Evolutionary conservation across 1,140 invertebrate genomes (phyloP).

Genomic region (Archegozetes longisetosus): DNA sequence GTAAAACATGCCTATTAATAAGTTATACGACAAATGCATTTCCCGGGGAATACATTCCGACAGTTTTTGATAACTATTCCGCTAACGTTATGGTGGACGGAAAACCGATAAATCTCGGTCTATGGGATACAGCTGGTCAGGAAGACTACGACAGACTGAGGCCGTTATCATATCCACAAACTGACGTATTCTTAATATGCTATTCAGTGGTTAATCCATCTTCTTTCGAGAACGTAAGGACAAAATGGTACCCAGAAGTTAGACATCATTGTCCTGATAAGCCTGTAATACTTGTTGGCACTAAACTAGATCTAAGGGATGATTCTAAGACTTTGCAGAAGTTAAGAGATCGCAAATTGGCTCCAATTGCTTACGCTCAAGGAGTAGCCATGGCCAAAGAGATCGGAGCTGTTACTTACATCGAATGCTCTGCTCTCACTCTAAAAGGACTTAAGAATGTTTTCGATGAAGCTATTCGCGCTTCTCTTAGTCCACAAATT

Average conservation of each 20-base stretch:
- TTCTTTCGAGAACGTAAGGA: constrained; percentile 95
- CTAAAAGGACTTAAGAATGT: constrained; percentile 84
- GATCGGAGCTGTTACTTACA: constrained; percentile 78
- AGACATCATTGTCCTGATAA: constrained; percentile 41
- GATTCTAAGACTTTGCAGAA: constrained; percentile 43
- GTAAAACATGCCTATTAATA: constrained; percentile 97
- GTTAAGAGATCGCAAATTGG: constrained; percentile 9
- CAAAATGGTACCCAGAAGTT: constrained; percentile 78
- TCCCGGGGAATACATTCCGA: constrained; percentile 92
- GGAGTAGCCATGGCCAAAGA: constrained; percentile 97
- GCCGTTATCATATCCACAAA: constrained; percentile 96
- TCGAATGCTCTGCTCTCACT: constrained; percentile 90
- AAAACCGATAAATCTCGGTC: constrained; percentile 84
- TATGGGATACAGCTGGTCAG: constrained; percentile 83
- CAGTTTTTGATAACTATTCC: constrained; percentile 98
- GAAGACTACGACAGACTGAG: constrained; percentile 90
- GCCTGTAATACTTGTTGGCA: constrained; percentile 45
- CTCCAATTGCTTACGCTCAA: constrained; percentile 33
- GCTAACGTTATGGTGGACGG: constrained; percentile 99
- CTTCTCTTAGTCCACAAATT: constrained; percentile 44
- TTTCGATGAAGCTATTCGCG: constrained; percentile 98
- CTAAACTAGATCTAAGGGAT: constrained; percentile 69
- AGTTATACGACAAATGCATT: constrained; percentile 97
- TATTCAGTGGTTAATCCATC: constrained; percentile 95
- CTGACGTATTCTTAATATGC: constrained; percentile 94